A percentile compares a stretch with the other conserved stretches of the same genome.
phyloP scores from a whole-genome alignment of 2,888 invertebrate genomes.

The Alviniconcha strummeri region DNA sequence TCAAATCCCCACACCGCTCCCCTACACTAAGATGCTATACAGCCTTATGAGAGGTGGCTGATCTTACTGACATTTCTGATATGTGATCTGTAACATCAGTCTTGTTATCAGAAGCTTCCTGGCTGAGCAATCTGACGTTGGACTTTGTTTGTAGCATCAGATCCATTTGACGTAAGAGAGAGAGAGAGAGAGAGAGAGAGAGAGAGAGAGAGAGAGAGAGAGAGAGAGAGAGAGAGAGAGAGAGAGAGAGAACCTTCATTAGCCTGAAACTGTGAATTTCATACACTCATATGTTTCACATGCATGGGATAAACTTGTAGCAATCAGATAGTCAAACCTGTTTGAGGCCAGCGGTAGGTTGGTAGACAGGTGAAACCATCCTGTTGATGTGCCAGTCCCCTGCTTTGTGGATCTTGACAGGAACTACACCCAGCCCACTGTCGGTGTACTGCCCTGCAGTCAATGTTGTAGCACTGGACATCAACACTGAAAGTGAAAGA shows the following conservation, averaged over 20 bases:
- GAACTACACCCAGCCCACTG: not conserved
- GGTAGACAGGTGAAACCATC: not conserved
- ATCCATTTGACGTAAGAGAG: not conserved
- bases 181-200: not conserved
- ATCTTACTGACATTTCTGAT: no score
- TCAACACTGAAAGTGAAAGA: not conserved
- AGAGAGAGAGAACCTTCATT: not conserved
- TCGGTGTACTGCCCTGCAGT: not conserved
- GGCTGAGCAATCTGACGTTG: no score
- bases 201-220: not conserved
- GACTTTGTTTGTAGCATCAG: no score
- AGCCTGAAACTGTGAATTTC: not conserved
- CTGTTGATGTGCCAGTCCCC: not conserved
- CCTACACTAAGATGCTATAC: no score
- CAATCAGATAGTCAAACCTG: not conserved
- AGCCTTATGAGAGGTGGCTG: no score
- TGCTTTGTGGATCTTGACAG: not conserved
- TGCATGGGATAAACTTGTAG: no score
- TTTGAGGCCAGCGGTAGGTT: not conserved
- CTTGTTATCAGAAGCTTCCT: no score
- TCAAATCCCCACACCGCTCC: no score
- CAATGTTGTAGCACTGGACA: not conserved
- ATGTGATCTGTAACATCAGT: no score
- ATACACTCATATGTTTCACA: not conserved
- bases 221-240: not conserved